These are phyloP conservation scores for Acleris laterana DNA, from an alignment of 2,888 invertebrate species.

Conservation along the genomic window DNA sequence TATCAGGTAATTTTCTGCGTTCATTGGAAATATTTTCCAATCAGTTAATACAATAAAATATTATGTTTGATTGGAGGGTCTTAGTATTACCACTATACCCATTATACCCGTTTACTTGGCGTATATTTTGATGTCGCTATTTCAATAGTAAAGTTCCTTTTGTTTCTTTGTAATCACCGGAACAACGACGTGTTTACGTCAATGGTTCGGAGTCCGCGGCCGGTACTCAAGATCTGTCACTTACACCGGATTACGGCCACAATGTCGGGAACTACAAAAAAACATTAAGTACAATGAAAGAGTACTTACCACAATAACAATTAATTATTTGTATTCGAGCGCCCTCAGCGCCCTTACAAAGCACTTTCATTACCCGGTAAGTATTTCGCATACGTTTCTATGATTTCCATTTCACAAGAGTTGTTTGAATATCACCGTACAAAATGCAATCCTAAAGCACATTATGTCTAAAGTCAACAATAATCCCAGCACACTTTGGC, in stretches of 20 bases:
- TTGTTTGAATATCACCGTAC: background rate
- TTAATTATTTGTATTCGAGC: slow-evolving; percentile 57
- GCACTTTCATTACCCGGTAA: slow-evolving; percentile 58
- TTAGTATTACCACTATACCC: too few species aligned
- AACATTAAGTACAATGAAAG: slow-evolving; percentile 40
- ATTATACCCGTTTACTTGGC: too few species aligned
- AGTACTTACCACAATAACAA: slow-evolving; percentile 57
- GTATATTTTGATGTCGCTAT: too few species aligned
- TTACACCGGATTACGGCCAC: slow-evolving; percentile 34
- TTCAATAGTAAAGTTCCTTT: too few species aligned
- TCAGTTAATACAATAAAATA: too few species aligned
- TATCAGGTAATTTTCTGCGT: too few species aligned
- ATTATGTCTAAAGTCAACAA: background rate
- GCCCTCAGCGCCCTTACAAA: slow-evolving; percentile 48
- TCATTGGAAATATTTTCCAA: too few species aligned
- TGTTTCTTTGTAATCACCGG: background rate
- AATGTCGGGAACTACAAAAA: slow-evolving; percentile 49
- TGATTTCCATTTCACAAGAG: slow-evolving; percentile 42
- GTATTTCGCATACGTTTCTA: slow-evolving; percentile 67
- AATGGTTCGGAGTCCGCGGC: slow-evolving; percentile 21
- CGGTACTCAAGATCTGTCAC: slow-evolving; percentile 24
- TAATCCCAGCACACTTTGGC: background rate
- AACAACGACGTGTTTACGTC: slow-evolving; percentile 27
- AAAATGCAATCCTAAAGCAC: background rate
- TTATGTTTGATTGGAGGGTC: too few species aligned